A percentile compares a stretch with the other conserved stretches of the same genome.
Conservation (phyloP, 1,140 invertebrate species). For the Dryas iulia region DNA sequence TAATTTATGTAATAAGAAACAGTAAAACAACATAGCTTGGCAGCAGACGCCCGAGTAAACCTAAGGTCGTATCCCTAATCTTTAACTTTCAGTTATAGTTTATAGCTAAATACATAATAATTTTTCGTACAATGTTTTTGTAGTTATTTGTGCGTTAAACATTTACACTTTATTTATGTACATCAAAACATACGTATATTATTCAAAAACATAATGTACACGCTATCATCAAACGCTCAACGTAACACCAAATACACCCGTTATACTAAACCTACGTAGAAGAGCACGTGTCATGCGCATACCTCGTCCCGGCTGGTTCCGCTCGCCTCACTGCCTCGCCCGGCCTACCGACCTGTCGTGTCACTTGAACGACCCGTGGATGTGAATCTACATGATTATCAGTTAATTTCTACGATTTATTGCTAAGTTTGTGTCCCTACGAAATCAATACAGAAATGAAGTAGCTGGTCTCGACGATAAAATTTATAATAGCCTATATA, state of each 20-base stretch:
- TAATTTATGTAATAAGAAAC: conserved; percentile 10
- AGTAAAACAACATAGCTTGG: conserved; percentile 26
- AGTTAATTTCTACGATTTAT: conserved; percentile 64
- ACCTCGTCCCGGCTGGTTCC: conserved; percentile 10
- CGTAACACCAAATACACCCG: conserved; percentile 63
- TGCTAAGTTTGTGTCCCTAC: conserved; percentile 62
- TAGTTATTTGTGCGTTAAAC: conserved; percentile 79
- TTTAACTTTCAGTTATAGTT: conserved; percentile 65
- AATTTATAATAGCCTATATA: conserved; percentile 37
- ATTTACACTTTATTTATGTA: conserved; percentile 79
- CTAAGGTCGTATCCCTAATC: conserved; percentile 63
- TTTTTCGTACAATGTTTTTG: conserved; percentile 66
- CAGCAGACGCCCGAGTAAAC: conserved; percentile 51
- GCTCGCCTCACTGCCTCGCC: background rate
- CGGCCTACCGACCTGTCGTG: conserved; percentile 11
- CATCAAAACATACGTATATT: conserved; percentile 78
- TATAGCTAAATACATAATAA: conserved; percentile 74
- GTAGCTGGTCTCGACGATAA: conserved; percentile 37
- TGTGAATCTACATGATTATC: conserved; percentile 45
- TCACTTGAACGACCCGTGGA: conserved; percentile 27
- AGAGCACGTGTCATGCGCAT: conserved; percentile 35
- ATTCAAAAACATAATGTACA: conserved; percentile 75
- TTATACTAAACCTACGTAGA: conserved; percentile 60
- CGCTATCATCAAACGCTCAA: conserved; percentile 71
- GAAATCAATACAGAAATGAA: conserved; percentile 37